phyloP scores from a whole-genome alignment of 2,113 vertebrate species.

The Choloepus hoffmanni region DNA sequence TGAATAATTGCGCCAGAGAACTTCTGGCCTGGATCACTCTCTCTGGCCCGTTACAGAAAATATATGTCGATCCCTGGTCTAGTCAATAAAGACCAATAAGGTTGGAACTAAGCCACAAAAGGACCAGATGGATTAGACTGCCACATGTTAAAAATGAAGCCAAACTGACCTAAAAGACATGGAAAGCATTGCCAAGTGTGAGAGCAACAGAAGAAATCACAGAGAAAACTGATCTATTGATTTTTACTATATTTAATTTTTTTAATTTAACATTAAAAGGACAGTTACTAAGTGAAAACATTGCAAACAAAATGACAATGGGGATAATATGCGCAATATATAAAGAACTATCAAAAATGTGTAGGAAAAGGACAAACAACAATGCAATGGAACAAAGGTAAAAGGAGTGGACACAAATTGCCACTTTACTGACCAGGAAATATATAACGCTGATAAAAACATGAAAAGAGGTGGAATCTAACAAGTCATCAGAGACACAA shows the following conservation, averaged over 20 bases:
- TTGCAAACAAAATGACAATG: neutral
- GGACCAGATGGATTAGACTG: fast-evolving
- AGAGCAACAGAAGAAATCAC: neutral
- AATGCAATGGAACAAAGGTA: neutral
- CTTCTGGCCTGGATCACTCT: neutral
- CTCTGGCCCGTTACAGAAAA: neutral
- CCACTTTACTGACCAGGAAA: neutral
- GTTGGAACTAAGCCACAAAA: neutral
- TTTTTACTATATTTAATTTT: neutral
- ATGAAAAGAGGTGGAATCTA: neutral
- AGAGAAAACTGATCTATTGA: too few species aligned
- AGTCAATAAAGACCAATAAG: too few species aligned
- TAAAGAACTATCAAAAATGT: neutral
- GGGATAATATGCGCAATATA: too few species aligned
- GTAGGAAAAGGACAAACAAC: neutral
- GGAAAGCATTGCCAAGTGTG: fast-evolving
- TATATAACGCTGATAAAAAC: neutral
- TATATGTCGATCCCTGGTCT: neutral
- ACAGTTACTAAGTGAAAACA: neutral
- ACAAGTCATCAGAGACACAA: neutral
- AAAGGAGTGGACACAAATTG: neutral
- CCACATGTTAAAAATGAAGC: fast-evolving
- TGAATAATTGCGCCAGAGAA: neutral
- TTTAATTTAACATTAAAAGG: neutral
- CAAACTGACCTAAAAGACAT: neutral